Percentiles rank a stretch among this genome's conserved stretches.
These are phyloP conservation scores for Diadegma fenestrale DNA, from an alignment of 2,888 invertebrate species.

Conservation along the genomic window DNA sequence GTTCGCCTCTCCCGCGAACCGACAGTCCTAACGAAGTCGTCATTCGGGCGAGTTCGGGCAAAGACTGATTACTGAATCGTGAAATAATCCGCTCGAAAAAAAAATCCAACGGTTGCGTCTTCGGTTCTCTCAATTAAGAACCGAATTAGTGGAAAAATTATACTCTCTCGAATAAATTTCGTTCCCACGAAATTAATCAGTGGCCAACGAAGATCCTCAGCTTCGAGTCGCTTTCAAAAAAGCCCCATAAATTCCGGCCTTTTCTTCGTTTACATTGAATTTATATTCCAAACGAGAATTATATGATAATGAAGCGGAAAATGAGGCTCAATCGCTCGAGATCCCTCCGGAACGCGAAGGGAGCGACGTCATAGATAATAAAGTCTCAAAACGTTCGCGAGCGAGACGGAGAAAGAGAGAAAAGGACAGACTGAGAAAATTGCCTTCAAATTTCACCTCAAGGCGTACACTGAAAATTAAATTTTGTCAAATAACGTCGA, in stretches of 20 bases:
- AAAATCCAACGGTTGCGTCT: not conserved
- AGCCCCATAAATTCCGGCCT: not conserved
- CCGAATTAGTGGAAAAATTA: not conserved
- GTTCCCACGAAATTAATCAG: constrained; percentile 3
- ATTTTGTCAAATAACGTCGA: too few relatives aligned
- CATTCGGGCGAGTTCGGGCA: not conserved
- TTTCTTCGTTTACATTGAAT: constrained; percentile 36
- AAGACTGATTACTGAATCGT: not conserved
- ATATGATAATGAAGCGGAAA: constrained; percentile 1
- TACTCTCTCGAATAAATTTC: not conserved
- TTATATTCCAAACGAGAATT: constrained; percentile 14
- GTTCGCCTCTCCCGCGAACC: not conserved
- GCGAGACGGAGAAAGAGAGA: not conserved
- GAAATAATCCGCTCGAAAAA: not conserved
- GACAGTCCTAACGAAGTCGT: not conserved
- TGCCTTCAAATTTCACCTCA: not conserved
- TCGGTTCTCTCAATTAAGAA: not conserved
- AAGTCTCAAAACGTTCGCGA: not conserved
- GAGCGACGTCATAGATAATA: not conserved
- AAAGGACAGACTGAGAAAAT: not conserved
- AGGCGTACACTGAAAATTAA: too few relatives aligned
- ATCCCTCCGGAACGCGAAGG: constrained; percentile 6
- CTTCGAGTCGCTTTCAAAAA: not conserved
- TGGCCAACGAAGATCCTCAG: not conserved
- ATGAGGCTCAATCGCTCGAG: not conserved